Percentiles rank a stretch among this genome's conserved stretches.
Conservation (phyloP, 2,888 invertebrate species). For the Adelognathus sp. region DNA sequence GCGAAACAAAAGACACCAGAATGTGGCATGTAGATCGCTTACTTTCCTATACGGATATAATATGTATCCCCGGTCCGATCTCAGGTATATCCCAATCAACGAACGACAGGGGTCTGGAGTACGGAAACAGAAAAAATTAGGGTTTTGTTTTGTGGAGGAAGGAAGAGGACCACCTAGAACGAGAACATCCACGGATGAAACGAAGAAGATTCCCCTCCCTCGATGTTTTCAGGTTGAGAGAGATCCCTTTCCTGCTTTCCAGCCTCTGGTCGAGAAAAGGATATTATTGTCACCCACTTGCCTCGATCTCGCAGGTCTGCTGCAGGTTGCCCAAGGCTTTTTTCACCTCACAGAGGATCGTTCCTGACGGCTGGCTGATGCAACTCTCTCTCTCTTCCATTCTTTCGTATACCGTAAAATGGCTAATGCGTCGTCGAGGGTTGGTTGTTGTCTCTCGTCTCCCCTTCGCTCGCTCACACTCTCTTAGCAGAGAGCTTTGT, state of each 20-base stretch:
- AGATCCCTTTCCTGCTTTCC: slow-evolving; percentile 16
- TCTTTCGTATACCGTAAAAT: slow-evolving; percentile 70
- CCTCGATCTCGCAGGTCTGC: slow-evolving; percentile 64
- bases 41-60: background rate
- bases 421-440: slow-evolving; percentile 72
- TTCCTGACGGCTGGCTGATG: slow-evolving; percentile 13
- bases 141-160: slow-evolving; percentile 1
- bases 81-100: slow-evolving; percentile 14
- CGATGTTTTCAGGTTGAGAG: background rate
- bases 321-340: slow-evolving; percentile 57
- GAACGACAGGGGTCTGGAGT: background rate
- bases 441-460: slow-evolving; percentile 49
- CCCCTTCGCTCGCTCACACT: slow-evolving; percentile 12
- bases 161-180: slow-evolving; percentile 41
- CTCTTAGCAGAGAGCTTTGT: slow-evolving; percentile 59
- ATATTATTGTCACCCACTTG: slow-evolving; percentile 73
- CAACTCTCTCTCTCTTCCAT: slow-evolving; percentile 55
- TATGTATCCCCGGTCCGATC: slow-evolving; percentile 32
- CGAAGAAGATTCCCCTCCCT: slow-evolving; percentile 40
- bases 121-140: slow-evolving; percentile 1
- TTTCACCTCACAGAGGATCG: slow-evolving; percentile 42
- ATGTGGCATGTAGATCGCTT: slow-evolving; percentile 17
- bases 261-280: slow-evolving; percentile 7
- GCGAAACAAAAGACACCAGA: background rate
- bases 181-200: slow-evolving; percentile 16